Percentiles rank a stretch among this genome's conserved stretches.
phyloP scores from a whole-genome alignment of 2,888 invertebrate genomes.

The Sminthurinus aureus region DNA sequence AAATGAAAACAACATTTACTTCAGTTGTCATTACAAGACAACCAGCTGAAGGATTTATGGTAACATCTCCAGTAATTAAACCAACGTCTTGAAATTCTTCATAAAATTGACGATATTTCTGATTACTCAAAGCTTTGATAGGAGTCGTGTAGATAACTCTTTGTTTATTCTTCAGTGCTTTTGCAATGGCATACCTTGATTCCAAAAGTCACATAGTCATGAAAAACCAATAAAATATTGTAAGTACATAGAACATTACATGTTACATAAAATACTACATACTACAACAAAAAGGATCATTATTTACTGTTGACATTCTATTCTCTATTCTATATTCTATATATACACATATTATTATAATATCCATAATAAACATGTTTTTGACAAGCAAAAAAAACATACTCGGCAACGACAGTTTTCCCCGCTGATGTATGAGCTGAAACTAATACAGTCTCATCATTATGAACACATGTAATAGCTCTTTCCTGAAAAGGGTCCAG shows the following conservation, averaged over 20 bases:
- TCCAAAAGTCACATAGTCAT: too few relatives aligned
- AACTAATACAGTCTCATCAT: constrained; percentile 96
- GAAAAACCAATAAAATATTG: too few relatives aligned
- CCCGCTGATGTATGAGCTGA: constrained; percentile 99
- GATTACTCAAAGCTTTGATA: constrained; percentile 98
- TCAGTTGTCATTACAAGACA: constrained; percentile 99
- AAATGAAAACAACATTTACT: too few relatives aligned
- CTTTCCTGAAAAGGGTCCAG: constrained; percentile 98
- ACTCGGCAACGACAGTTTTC: constrained; percentile 97
- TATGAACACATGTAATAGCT: constrained; percentile 95
- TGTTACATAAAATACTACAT: too few relatives aligned
- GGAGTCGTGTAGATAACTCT: constrained; percentile 99
- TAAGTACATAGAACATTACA: too few relatives aligned
- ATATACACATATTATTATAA: background rate
- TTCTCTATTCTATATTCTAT: too few relatives aligned
- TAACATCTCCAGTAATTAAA: constrained; percentile 98
- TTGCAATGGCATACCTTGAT: constrained; percentile 95
- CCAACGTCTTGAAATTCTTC: constrained; percentile 99
- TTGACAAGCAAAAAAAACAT: constrained; percentile 66
- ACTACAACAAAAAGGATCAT: background rate
- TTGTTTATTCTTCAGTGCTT: constrained; percentile 91
- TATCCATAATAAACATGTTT: background rate
- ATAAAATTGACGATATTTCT: constrained; percentile 96
- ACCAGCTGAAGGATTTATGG: constrained; percentile 97
- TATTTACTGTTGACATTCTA: too few relatives aligned